Conservation (phyloP, 2,888 invertebrate species). For the Machimus rusticus region DNA sequence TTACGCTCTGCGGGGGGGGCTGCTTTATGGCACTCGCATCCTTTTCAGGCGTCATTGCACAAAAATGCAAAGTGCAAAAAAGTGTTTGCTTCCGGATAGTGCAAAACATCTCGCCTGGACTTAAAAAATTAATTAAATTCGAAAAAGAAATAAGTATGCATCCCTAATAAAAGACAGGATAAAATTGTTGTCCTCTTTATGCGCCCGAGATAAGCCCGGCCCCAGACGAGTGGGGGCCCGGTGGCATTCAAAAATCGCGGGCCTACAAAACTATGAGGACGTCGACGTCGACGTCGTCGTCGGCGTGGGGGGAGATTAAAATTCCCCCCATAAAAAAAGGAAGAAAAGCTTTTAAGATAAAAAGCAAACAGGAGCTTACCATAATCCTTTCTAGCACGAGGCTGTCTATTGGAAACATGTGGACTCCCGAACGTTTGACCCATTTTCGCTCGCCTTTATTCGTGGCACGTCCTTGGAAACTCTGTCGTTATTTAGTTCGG, state of each 20-base stretch:
- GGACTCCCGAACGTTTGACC: conserved; percentile 51
- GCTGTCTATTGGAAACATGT: conserved; percentile 49
- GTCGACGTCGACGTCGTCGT: neutral
- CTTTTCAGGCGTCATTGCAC: neutral
- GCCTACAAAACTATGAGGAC: neutral
- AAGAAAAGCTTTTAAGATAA: conserved; percentile 32
- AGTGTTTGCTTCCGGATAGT: neutral
- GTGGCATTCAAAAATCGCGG: neutral
- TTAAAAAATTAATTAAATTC: neutral
- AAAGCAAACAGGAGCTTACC: conserved; percentile 45
- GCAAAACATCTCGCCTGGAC: neutral
- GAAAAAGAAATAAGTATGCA: neutral
- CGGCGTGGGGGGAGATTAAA: neutral
- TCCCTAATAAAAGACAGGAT: neutral
- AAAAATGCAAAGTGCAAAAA: neutral
- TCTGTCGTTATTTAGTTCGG: conserved; percentile 24
- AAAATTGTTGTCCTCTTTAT: neutral
- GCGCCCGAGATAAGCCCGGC: neutral
- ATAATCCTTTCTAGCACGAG: conserved; percentile 49
- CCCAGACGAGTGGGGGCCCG: neutral
- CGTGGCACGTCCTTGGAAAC: conserved; percentile 20
- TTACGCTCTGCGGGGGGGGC: neutral
- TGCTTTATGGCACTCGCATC: neutral
- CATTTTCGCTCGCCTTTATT: conserved; percentile 44
- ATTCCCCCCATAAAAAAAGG: neutral